Conservation (phyloP, 2,113 vertebrate genomes). For the Gnathonemus echidnorhynchus region DNA sequence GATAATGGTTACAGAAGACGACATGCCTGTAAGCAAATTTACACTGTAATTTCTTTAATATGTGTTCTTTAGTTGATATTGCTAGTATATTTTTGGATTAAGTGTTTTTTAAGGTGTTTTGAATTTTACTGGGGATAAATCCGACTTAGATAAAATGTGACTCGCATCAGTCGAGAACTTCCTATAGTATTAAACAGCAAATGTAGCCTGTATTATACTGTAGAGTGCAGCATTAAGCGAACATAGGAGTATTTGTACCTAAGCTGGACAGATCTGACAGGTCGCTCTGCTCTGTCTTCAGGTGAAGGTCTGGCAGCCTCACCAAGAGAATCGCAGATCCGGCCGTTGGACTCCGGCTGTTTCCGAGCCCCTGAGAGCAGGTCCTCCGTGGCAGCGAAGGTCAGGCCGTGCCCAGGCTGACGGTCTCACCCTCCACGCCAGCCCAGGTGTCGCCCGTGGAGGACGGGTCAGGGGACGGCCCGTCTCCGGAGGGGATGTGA, state of each 20-base stretch:
- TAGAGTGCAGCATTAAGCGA: not conserved
- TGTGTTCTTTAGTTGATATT: not conserved
- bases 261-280: not conserved
- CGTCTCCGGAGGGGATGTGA: not conserved
- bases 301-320: not conserved
- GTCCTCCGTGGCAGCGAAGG: not conserved
- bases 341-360: not conserved
- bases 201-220: not conserved
- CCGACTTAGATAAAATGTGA: not conserved
- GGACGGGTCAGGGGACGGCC: not conserved
- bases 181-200: not conserved
- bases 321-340: not conserved
- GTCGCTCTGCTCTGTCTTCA: not conserved
- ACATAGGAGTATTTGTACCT: not conserved
- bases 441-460: not conserved
- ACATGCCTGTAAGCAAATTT: not conserved
- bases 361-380: not conserved
- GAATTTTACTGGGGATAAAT: not conserved
- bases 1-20: not conserved
- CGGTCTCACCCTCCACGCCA: not conserved
- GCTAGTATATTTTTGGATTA: not conserved
- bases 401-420: not conserved
- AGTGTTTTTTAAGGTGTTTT: not conserved
- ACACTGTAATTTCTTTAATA: not conserved
- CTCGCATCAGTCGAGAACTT: not conserved